Base-by-base conservation (phyloP, 2,888 invertebrate species). In the Hecatera dysodea region DNA sequence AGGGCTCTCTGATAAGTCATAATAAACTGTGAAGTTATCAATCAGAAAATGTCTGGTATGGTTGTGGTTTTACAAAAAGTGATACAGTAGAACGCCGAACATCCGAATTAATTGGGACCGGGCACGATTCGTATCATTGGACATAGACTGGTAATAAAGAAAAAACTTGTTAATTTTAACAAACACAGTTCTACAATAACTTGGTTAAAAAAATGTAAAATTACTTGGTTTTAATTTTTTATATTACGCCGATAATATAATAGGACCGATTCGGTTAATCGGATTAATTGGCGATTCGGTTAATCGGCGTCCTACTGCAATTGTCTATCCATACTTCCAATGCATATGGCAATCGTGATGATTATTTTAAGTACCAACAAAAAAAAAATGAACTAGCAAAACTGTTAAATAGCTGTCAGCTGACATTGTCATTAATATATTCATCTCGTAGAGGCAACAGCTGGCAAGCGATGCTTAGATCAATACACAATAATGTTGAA, bases 401-500 rank as follows among this genome's bases (percentile, higher is more conserved):
- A 63, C 5, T 12, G 7, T 39, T 33, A 8, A 33, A 22, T 44
- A 36, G 12, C 44, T 44, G n/a, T 44, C 27, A 29, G 29, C 29
- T 39, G 52, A 24, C 67, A 44, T 22, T 44, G 17, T 42, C n/a
- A 42, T 39, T 46, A 53, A 48, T 50, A 64, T 48, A 17, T 61
- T 60, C 22, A 39, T 52, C n/a, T 24, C n/a, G 12, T 66, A 64
- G 63, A 59, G 24, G 12, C 39, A 59, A 72, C 81, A 80, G 66
- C 48, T 77, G 81, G 71, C 39, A 57, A 36, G 55, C 72, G 69
- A n/a, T 66, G 44, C 33, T 44, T 59, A 63, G 62, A 27, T 53
- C 24, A 71, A 77, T 53, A 76, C 53, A 71, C 50, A 70, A 64
- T 68, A 52, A 64, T 24, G 24, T 55, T 19, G 48, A 53, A 67